phyloP scores from a whole-genome alignment of 1,140 invertebrate species.

The Apis laboriosa region DNA sequence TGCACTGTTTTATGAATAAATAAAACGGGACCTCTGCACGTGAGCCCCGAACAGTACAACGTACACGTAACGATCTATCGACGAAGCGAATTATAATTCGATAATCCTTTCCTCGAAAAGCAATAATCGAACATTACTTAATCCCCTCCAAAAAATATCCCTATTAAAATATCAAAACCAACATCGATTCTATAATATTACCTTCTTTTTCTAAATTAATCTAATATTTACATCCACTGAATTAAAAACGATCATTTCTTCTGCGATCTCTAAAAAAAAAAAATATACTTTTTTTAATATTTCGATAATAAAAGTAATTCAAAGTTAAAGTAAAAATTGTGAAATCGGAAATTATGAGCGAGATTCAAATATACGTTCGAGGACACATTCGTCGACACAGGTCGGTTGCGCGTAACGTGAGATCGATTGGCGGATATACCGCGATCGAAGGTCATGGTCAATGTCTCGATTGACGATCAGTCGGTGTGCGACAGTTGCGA shows the following conservation, averaged over 20 bases:
- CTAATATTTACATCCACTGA: too few relatives aligned
- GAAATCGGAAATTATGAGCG: too few relatives aligned
- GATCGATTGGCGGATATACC: constrained; percentile 61
- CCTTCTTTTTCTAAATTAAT: too few relatives aligned
- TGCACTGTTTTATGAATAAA: constrained; percentile 39
- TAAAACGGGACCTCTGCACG: constrained; percentile 65
- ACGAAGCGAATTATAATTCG: constrained; percentile 6
- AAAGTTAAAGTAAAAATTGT: too few relatives aligned
- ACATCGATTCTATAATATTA: too few relatives aligned
- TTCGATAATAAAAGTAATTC: too few relatives aligned
- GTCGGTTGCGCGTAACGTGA: constrained; percentile 10
- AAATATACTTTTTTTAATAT: too few relatives aligned
- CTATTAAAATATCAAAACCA: background rate
- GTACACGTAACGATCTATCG: constrained; percentile 44
- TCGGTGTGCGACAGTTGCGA: constrained; percentile 86
- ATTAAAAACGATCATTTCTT: too few relatives aligned
- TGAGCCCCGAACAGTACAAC: constrained; percentile 64
- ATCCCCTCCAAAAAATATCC: background rate
- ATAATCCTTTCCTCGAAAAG: background rate
- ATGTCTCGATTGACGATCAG: constrained; percentile 77
- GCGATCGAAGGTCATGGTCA: constrained; percentile 70
- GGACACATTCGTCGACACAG: constrained; percentile 3
- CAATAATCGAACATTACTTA: background rate
- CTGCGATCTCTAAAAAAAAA: too few relatives aligned
- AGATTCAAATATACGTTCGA: too few relatives aligned